A percentile compares a stretch with the other conserved stretches of the same genome.
phyloP scores from a whole-genome alignment of 2,888 invertebrate genomes.

The Acrobasis repandana region DNA sequence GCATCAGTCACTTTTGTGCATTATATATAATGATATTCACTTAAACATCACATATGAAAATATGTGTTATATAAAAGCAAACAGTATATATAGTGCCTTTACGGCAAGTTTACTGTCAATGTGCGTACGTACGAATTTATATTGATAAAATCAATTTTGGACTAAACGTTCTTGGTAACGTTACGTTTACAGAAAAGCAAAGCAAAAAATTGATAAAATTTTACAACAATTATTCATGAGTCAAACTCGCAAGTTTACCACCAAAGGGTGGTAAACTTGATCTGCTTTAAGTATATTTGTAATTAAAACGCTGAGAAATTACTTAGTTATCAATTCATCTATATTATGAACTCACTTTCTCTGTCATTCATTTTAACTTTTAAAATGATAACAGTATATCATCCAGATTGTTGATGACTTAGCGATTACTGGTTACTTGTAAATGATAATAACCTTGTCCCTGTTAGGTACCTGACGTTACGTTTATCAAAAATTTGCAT shows the following conservation, averaged over 20 bases:
- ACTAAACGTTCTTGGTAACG: background rate
- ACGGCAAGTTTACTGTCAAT: conserved; percentile 14
- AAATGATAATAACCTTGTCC: conserved; percentile 53
- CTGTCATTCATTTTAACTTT: background rate
- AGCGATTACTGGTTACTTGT: conserved; percentile 34
- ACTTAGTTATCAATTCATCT: background rate
- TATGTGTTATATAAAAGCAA: background rate
- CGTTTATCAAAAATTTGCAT: conserved; percentile 53
- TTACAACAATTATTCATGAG: conserved; percentile 40
- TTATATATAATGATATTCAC: conserved; percentile 25
- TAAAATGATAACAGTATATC: background rate
- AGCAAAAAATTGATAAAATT: background rate
- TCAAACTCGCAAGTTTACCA: conserved; percentile 55
- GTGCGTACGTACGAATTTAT: conserved; percentile 23
- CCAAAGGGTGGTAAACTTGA: conserved; percentile 60
- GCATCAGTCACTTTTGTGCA: conserved; percentile 38
- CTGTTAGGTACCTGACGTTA: conserved; percentile 76
- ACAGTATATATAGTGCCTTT: conserved; percentile 8
- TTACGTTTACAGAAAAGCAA: background rate
- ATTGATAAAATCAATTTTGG: conserved; percentile 9
- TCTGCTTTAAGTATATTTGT: conserved; percentile 32
- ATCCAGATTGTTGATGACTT: conserved; percentile 6
- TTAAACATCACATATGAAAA: background rate
- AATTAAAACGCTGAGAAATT: background rate
- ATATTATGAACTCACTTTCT: background rate